Conservation (phyloP, 2,113 vertebrate genomes). For the Delphinapterus leucas region DNA sequence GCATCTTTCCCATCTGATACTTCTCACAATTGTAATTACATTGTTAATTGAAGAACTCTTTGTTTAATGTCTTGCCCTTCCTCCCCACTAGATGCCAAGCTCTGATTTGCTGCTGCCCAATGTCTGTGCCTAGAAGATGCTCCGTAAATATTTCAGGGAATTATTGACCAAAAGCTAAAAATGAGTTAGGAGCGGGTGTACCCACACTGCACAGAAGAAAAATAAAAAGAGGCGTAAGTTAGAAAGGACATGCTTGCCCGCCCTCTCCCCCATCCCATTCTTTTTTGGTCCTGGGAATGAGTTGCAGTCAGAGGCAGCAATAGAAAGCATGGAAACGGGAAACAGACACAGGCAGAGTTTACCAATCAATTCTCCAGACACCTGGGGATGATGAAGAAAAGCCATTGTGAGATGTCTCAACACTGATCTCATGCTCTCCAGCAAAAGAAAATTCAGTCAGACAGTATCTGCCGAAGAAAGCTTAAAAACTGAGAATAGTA, state of each 20-base stretch:
- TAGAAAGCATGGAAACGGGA: background rate
- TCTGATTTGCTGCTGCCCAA: background rate
- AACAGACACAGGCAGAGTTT: background rate
- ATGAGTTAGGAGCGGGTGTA: constrained; percentile 26
- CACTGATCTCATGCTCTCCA: background rate
- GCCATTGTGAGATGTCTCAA: background rate
- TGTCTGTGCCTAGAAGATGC: background rate
- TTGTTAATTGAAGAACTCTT: background rate
- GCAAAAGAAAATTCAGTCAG: background rate
- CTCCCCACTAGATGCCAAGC: background rate
- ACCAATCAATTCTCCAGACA: background rate
- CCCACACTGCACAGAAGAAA: background rate
- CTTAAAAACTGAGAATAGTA: background rate
- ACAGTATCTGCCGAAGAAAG: background rate
- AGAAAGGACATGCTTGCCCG: background rate
- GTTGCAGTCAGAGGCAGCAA: background rate
- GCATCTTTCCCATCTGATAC: background rate
- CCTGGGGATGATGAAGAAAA: background rate
- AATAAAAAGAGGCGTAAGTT: background rate
- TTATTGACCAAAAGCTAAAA: constrained; percentile 61
- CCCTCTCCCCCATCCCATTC: background rate
- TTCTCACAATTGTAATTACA: background rate
- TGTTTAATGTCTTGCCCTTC: background rate
- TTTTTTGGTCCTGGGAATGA: background rate
- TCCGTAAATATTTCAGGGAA: constrained; percentile 43